A percentile compares a stretch with the other conserved stretches of the same genome.
Conservation (phyloP, 2,888 invertebrate species). For the Chymomyza amoena region DNA sequence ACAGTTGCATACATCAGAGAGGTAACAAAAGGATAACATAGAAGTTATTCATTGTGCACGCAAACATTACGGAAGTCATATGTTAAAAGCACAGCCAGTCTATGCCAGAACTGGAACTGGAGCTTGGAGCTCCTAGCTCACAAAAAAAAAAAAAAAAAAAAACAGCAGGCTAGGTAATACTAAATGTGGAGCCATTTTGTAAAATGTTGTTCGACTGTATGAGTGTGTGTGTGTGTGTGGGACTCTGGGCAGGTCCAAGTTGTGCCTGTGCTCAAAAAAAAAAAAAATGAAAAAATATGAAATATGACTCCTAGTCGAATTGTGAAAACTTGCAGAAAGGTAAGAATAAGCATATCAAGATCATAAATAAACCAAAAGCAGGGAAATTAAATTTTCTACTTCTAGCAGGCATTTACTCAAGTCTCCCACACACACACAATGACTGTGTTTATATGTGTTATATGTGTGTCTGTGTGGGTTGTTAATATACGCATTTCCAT, state of each 20-base stretch:
- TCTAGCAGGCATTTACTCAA: constrained; percentile 59
- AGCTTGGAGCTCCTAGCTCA: not conserved
- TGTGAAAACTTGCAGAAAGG: constrained; percentile 74
- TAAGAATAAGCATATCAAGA: constrained; percentile 73
- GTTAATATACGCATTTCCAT: constrained; percentile 71
- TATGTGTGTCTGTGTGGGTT: constrained; percentile 29
- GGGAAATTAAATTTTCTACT: constrained; percentile 74
- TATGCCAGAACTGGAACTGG: not conserved
- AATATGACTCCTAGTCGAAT: constrained; percentile 74
- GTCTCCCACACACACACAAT: not conserved
- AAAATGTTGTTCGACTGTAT: not conserved
- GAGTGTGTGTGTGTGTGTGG: not conserved
- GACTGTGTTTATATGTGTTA: not conserved
- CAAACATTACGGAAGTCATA: constrained; percentile 74
- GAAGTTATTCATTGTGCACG: constrained; percentile 74
- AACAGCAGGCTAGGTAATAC: constrained; percentile 34
- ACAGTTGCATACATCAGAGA: constrained; percentile 51
- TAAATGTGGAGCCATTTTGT: not conserved
- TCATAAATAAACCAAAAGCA: constrained; percentile 71
- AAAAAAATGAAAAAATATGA: constrained; percentile 44
- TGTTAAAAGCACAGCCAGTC: constrained; percentile 56
- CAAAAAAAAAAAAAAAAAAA: constrained; percentile 14
- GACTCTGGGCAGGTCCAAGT: not conserved
- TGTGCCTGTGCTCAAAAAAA: constrained; percentile 13
- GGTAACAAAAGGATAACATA: constrained; percentile 71